Base-by-base conservation (phyloP, 2,797 vertebrate species). In the Oreonectes daqikongensis region DNA sequence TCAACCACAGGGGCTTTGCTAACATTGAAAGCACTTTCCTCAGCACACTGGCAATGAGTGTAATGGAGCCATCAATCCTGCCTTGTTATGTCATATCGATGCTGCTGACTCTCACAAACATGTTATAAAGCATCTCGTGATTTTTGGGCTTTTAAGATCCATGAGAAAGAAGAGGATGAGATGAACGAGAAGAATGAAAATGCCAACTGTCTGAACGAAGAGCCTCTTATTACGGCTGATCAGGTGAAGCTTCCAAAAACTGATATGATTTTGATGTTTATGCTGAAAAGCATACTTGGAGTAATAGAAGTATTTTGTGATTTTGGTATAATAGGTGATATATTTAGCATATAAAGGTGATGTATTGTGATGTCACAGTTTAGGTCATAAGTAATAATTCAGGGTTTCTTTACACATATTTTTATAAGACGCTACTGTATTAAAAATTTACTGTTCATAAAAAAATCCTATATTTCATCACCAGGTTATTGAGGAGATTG, bases 401-500 rank as follows among this genome's bases (percentile, higher is more conserved):
- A 48, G 18, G 0, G 18, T 42, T 48, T 48, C 11, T 42, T 42
- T 42, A 42, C 40, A 3, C 12, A 12, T n/a, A n/a, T 15, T 42
- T 42, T 12, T 42, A 42, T 0, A 42, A 14, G 12, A 42, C 12
- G 12, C 40, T 42, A 14, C 40, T 42, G 10, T 32, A 32, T 3
- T 32, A 42, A 42, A 52, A n/a, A n/a, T n/a, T n/a, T 3, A 18
- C 15, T 20, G n/a, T 2, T 53, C 10, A n/a, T 53, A 4, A 5
- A 28, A 57, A 28, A 7, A 5, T 57, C 14, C 5, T 28, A 17
- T 28, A 35, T 18, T 59, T 9, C 52, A 20, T 67, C 18, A 61
- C 24, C 88, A 97, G 96, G 95, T 97, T 61, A 97, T 97, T 61
- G 96, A 97, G 86, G 96, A 97, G 89, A 96, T 97, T 10, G 96